Evolutionary conservation across 1,140 invertebrate species (phyloP).

Genomic region (Neuroterus valhalla): DNA sequence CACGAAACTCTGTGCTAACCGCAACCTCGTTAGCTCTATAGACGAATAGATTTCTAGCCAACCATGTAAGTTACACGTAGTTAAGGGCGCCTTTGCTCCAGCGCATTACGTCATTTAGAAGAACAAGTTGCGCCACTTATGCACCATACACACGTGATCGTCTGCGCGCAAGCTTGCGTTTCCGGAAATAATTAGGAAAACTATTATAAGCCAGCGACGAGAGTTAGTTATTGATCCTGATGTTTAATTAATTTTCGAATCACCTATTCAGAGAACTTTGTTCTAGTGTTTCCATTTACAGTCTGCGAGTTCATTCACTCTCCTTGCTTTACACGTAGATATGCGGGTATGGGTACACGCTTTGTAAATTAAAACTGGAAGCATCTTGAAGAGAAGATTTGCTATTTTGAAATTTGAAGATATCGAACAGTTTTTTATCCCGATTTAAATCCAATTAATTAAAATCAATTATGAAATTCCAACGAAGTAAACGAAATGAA

Average conservation of each 20-base stretch:
- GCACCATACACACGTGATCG: slow-evolving; percentile 8
- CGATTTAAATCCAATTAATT: too few relatives aligned
- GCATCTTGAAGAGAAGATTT: too few relatives aligned
- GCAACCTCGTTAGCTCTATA: slow-evolving; percentile 57
- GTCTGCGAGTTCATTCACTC: too few relatives aligned
- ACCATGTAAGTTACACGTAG: slow-evolving; percentile 36
- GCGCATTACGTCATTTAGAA: slow-evolving; percentile 16
- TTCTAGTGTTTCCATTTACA: too few relatives aligned
- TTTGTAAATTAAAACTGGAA: too few relatives aligned
- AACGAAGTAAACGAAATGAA: too few relatives aligned
- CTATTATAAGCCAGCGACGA: slow-evolving; percentile 16
- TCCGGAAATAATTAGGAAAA: slow-evolving; percentile 27
- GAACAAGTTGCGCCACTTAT: slow-evolving; percentile 27
- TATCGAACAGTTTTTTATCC: too few relatives aligned
- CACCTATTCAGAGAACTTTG: not conserved
- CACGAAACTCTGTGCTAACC: slow-evolving; percentile 37
- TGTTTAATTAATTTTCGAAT: slow-evolving; percentile 7
- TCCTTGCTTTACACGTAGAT: too few relatives aligned
- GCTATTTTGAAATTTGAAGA: too few relatives aligned
- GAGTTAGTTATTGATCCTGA: not conserved
- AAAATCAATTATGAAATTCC: too few relatives aligned
- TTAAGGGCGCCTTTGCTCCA: slow-evolving; percentile 37
- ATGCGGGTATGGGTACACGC: too few relatives aligned
- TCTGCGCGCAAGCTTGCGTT: slow-evolving; percentile 20
- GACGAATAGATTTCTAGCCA: slow-evolving; percentile 46